phyloP scores from a whole-genome alignment of 2,797 vertebrate genomes.

The Semaprochilodus insignis region DNA sequence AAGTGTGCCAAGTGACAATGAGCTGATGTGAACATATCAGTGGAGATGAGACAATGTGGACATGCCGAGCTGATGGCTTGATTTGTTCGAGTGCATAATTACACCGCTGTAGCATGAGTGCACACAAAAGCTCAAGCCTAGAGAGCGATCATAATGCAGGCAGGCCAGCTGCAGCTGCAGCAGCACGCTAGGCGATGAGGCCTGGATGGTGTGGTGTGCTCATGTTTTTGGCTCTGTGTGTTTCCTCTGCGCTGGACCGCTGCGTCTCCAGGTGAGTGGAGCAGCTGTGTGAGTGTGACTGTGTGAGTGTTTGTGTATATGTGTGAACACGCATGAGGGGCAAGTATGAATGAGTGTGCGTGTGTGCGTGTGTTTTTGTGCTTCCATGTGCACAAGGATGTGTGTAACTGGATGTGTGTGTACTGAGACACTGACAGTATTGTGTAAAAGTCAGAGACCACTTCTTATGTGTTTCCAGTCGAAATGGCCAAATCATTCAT shows the following conservation, averaged over 20 bases:
- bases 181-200: conserved; percentile 30
- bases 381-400: not conserved
- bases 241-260: conserved; percentile 34
- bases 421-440: too few species aligned
- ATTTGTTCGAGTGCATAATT: conserved; percentile 39
- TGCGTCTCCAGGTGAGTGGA: conserved; percentile 42
- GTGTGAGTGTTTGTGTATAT: not conserved
- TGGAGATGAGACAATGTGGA: conserved; percentile 23
- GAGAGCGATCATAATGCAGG: conserved; percentile 32
- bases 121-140: conserved; percentile 32
- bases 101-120: not conserved
- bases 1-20: conserved; percentile 15
- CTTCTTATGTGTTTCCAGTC: too few species aligned
- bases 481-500: too few species aligned
- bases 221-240: conserved; percentile 14
- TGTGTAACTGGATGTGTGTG: not conserved
- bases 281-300: conserved; percentile 5
- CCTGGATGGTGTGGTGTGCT: conserved; percentile 4
- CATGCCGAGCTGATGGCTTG: conserved; percentile 2
- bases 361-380: conserved; percentile 28
- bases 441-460: too few species aligned
- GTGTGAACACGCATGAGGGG: conserved; percentile 15
- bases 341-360: not conserved
- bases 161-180: conserved; percentile 47
- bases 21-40: conserved; percentile 35